Evolutionary conservation across 2,888 invertebrate species (phyloP).

Genomic region (Tuberolachnus salignus): DNA sequence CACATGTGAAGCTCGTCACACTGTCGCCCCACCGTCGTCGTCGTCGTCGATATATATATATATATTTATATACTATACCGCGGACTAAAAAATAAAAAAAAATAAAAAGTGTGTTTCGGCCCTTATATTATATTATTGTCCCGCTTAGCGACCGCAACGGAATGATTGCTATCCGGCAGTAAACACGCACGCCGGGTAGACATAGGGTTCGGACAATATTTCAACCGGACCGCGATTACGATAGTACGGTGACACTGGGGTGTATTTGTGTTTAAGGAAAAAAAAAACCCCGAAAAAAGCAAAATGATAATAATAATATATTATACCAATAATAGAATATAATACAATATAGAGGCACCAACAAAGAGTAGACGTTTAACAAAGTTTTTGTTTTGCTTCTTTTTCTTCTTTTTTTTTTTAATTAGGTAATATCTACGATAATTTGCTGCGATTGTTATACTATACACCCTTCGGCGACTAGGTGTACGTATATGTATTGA

Average conservation of each 20-base stretch:
- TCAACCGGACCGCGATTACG: slow-evolving; percentile 28
- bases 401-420: too few species aligned
- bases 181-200: slow-evolving; percentile 45
- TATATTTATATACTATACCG: not conserved
- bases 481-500: too few species aligned
- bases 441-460: too few species aligned
- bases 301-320: too few species aligned
- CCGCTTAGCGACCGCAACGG: not conserved
- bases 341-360: not conserved
- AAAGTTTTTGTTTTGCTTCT: not conserved
- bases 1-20: slow-evolving; percentile 42
- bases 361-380: not conserved
- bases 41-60: not conserved
- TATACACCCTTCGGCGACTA: too few species aligned
- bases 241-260: slow-evolving; percentile 15
- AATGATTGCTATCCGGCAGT: slow-evolving; percentile 36
- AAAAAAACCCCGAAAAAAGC: too few species aligned
- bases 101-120: not conserved
- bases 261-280: slow-evolving; percentile 4
- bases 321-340: too few species aligned
- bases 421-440: too few species aligned
- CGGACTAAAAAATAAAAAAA: not conserved
- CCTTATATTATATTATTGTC: not conserved
- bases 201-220: not conserved
- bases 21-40: not conserved